A percentile compares a stretch with the other conserved stretches of the same genome.
Evolutionary conservation across 2,888 invertebrate genomes (phyloP).

Genomic region (Octodonta nipae): DNA sequence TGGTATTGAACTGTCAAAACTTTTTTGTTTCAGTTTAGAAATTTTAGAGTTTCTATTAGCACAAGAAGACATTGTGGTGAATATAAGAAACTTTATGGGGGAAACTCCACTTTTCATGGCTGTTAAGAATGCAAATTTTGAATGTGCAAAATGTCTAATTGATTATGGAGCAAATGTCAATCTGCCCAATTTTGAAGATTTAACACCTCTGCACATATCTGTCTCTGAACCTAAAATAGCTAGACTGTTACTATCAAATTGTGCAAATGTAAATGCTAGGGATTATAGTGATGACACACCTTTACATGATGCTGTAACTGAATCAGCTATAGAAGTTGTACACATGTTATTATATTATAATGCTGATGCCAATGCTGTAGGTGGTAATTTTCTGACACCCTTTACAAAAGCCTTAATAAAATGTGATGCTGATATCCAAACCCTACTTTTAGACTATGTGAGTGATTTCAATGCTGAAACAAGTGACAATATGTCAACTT

Average conservation of each 20-base stretch:
- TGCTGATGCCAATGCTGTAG: constrained; percentile 16
- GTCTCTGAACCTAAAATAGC: constrained; percentile 11
- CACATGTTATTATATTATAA: constrained; percentile 20
- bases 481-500: constrained; percentile 12
- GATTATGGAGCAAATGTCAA: constrained; percentile 17
- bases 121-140: constrained; percentile 8
- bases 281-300: constrained; percentile 16
- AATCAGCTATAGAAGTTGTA: constrained; percentile 13
- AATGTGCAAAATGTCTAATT: constrained; percentile 13
- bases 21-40: not conserved
- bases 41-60: constrained; percentile 10
- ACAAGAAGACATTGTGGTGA: constrained; percentile 12
- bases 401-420: constrained; percentile 12
- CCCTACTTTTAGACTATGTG: constrained; percentile 15
- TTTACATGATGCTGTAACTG: constrained; percentile 16
- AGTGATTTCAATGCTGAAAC: constrained; percentile 14
- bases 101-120: constrained; percentile 17
- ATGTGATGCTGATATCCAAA: constrained; percentile 12
- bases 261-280: constrained; percentile 17
- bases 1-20: not conserved
- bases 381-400: constrained; percentile 13
- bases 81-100: constrained; percentile 16
- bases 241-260: constrained; percentile 15
- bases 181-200: constrained; percentile 10
- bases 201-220: constrained; percentile 18